A percentile compares a stretch with the other conserved stretches of the same genome.
phyloP scores from a whole-genome alignment of 37 sponge, comb jelly and placozoan species.

The Oopsacas minuta region DNA sequence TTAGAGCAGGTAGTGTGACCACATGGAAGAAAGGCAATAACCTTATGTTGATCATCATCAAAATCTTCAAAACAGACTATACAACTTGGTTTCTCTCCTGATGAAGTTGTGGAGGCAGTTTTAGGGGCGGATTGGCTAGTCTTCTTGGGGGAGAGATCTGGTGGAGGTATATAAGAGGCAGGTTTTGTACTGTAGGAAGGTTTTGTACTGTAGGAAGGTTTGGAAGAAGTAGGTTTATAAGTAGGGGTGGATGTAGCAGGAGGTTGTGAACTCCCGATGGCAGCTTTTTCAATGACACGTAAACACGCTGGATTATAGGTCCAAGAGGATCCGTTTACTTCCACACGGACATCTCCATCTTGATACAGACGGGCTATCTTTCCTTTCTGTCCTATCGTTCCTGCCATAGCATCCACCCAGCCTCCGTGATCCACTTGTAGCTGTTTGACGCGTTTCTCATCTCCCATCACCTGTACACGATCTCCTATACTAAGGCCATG shows the following conservation, averaged over 20 bases:
- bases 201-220: not conserved
- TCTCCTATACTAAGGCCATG: not conserved
- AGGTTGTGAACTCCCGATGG: not conserved
- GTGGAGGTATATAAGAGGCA: not conserved
- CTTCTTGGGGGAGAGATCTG: not conserved
- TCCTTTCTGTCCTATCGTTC: conserved; percentile 23
- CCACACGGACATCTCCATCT: conserved; percentile 27
- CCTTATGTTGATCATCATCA: not conserved
- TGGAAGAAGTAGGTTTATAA: not conserved
- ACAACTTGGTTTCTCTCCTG: not conserved
- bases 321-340: conserved; percentile 25
- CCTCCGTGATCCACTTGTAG: not conserved
- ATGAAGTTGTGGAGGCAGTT: not conserved
- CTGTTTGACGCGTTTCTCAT: not conserved
- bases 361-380: conserved; percentile 30
- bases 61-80: conserved; percentile 14
- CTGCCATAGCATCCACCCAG: conserved; percentile 11
- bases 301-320: conserved; percentile 33
- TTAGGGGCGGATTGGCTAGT: not conserved
- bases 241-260: conserved; percentile 50
- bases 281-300: not conserved
- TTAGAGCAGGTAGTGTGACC: conserved; percentile 80
- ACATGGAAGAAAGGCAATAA: conserved; percentile 45
- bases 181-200: not conserved
- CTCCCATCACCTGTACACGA: conserved; percentile 2